Evolutionary conservation across 2,888 invertebrate genomes (phyloP).

Genomic region (Alloplasta piceator): DNA sequence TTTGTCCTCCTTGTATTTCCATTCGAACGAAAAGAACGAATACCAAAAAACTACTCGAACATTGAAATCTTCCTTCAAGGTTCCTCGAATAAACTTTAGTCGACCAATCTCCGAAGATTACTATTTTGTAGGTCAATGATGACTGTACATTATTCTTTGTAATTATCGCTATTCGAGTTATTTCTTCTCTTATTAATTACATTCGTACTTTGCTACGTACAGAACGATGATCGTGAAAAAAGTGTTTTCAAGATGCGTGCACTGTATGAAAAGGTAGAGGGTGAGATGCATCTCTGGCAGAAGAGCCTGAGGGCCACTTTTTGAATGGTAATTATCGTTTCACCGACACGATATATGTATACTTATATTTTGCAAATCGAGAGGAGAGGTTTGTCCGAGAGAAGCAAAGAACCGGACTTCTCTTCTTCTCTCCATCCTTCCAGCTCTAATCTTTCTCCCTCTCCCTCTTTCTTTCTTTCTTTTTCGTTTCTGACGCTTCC

Average conservation of each 20-base stretch:
- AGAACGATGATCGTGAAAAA: too few relatives aligned
- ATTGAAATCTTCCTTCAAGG: too few relatives aligned
- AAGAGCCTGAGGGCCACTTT: conserved; percentile 66
- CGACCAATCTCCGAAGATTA: too few relatives aligned
- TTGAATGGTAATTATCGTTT: conserved; percentile 73
- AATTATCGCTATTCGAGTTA: too few relatives aligned
- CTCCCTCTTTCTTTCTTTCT: conserved; percentile 2
- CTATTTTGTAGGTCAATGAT: background rate
- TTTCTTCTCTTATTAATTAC: background rate
- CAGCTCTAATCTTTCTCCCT: background rate
- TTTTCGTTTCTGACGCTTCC: conserved; percentile 39
- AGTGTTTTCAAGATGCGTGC: too few relatives aligned
- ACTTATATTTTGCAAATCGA: conserved; percentile 75
- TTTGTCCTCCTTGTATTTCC: too few relatives aligned
- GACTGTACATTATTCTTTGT: too few relatives aligned
- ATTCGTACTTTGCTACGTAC: background rate
- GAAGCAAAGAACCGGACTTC: conserved; percentile 41
- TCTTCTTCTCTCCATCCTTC: conserved; percentile 21
- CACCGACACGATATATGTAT: conserved; percentile 73
- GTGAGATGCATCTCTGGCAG: conserved; percentile 15
- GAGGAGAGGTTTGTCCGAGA: conserved; percentile 13
- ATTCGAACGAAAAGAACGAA: background rate
- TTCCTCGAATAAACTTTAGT: too few relatives aligned
- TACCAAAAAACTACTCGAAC: too few relatives aligned
- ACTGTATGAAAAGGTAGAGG: conserved; percentile 16